Evolutionary conservation across 64 coral and sea anemone genomes (phyloP), one percentile per base, ranked within the genome.

Genomic region (Catalaphyllia jardinei): DNA sequence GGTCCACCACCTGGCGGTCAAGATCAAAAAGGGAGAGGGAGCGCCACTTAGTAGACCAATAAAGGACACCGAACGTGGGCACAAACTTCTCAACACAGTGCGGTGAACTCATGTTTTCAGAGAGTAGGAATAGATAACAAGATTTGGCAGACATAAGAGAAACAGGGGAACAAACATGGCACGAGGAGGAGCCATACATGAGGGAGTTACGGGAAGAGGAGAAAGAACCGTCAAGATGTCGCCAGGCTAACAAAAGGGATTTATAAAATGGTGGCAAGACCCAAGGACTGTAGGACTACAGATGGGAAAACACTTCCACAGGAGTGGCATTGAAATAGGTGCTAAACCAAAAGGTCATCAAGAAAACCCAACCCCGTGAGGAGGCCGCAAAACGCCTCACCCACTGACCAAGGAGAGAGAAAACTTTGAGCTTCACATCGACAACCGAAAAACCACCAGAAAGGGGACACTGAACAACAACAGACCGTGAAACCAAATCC

Each of bases 41-140:
- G 3, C 9, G 19, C 65, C 88, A 81, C 0, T 77, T 89, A 10
- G 67, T 46, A 2, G 77, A n/a, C 88, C 88, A 80, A 31, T 89
- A 60, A 0, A 89, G 20, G 4, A 9, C 0, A 6, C 60, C 88
- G 54, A 79, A 89, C 1, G 22, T 20, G 0, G 74, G 73, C 4
- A 0, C 3, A 24, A 89, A 76, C 18, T 79, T 75, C 1, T 1
- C 29, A 0, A 14, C 0, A 15, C 87, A 89, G 11, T 61, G 29
- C 0, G 74, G 87, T 0, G 87, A 29, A 15, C 0, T 5, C 7
- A 20, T 24, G 33, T 50, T 42, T 1, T 10, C 42, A n/a, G 75
- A 75, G 39, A 80, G 52, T 3, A 80, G 30, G 52, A 60, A 79
- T 4, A 25, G 63, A 7, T 80, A 89, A 11, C 20, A 52, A 0